phyloP scores from a whole-genome alignment of 2,797 vertebrate species.

The Cossypha niveicapilla region DNA sequence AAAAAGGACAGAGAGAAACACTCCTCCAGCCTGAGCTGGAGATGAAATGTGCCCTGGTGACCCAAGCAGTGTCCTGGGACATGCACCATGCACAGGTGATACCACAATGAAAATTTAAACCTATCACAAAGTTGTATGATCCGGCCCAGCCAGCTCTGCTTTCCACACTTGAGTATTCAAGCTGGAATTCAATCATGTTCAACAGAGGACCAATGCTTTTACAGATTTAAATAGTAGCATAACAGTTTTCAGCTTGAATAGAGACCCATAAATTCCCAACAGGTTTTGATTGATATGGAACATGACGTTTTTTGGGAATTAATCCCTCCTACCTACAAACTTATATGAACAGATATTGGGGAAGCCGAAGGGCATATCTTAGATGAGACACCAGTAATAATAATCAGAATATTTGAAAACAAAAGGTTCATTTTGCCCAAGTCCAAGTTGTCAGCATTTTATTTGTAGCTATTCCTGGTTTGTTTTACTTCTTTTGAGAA shows the following conservation, averaged over 20 bases:
- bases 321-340: not conserved
- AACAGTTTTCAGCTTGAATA: not conserved
- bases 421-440: not conserved
- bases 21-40: not conserved
- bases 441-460: not conserved
- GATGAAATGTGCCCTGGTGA: not conserved
- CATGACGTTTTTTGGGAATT: not conserved
- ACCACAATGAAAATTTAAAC: not conserved
- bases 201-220: not conserved
- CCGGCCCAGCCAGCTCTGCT: not conserved
- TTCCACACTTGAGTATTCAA: not conserved
- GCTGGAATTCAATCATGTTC: not conserved
- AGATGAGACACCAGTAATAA: not conserved
- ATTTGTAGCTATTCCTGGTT: not conserved
- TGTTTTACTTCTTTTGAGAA: not conserved
- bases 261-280: not conserved
- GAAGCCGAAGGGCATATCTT: not conserved
- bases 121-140: accelerated
- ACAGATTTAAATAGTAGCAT: accelerated
- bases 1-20: not conserved
- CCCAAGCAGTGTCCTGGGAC: not conserved
- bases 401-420: not conserved
- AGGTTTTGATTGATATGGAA: not conserved
- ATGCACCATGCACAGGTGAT: not conserved
- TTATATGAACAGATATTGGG: not conserved